Base-by-base conservation (phyloP, 1,140 invertebrate species). In the Drosophila malerkotliana region DNA sequence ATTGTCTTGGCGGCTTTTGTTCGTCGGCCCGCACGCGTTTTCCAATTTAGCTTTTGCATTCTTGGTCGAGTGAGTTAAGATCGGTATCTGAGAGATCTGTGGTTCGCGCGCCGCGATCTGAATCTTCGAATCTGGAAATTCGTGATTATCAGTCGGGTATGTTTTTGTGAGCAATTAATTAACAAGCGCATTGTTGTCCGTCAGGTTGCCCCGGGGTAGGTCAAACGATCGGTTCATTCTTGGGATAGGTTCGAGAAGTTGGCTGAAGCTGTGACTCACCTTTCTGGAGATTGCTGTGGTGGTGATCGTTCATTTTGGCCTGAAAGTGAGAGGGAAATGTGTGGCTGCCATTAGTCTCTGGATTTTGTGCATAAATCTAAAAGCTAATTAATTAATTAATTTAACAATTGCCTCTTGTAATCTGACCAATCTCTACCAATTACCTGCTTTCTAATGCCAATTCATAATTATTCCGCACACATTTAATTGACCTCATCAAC, bases 231-330 rank as follows among this genome's bases (percentile, higher is more conserved):
- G n/a, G 53, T 49, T 41, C 4, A n/a, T 30, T 41, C 7, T 69
- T 57, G 69, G 56, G 55, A 39, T 67, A 55, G 30, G 21, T 56
- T 26, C 44, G 26, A n/a, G 45, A 4, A 49, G n/a, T 24, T 30
- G 26, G 30, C 21, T 21, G 21, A 21, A 21, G 21, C n/a, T 63
- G 61, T 63, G 58, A 82, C 74, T 91, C 72, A 92, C 91, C 90
- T 90, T 92, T 92, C 75, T 92, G 91, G 52, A 92, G 72, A 72
- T 91, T 91, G 44, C 80, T 90, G 58, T 92, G 82, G 34, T 87
- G 91, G 67, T 92, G 93, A 72, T 94, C 93, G 60, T 93, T 94
- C 93, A 94, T 94, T 89, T 94, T 94, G 54, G 93, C 93, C 93
- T 94, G 91, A 92, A 93, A 77, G 26, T 54, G 45, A 83, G 28